Percentiles rank a stretch among this genome's conserved stretches.
phyloP scores from a whole-genome alignment of 2,888 invertebrate genomes.

The Rotaria macrura region DNA sequence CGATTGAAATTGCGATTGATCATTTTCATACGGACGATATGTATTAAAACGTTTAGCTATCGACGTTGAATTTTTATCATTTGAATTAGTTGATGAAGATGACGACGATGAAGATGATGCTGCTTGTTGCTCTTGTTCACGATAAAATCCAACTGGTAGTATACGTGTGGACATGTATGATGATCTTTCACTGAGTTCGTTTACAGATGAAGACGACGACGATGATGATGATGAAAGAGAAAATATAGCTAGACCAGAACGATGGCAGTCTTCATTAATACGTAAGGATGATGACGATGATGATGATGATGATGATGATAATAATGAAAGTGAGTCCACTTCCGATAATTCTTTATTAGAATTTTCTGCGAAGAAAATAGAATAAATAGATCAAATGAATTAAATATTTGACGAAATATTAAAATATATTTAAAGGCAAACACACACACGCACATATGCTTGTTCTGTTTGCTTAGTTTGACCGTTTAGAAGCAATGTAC shows the following conservation, averaged over 20 bases:
- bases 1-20: not conserved
- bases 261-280: not conserved
- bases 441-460: not conserved
- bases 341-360: not conserved
- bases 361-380: not conserved
- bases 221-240: not conserved
- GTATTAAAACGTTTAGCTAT: not conserved
- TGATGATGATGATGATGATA: not conserved
- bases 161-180: constrained; percentile 4
- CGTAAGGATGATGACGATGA: not conserved
- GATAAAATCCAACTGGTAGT: not conserved
- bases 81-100: not conserved
- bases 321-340: not conserved
- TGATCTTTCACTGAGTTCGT: not conserved
- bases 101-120: not conserved
- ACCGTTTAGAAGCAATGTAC: constrained; percentile 7
- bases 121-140: not conserved
- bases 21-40: not conserved
- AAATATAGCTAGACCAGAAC: not conserved
- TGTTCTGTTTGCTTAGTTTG: constrained; percentile 11
- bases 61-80: not conserved
- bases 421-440: not conserved
- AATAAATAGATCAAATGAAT: not conserved
- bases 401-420: not conserved
- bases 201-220: not conserved